Percentiles rank a stretch among this genome's conserved stretches.
These are phyloP conservation scores for Elgaria multicarinata DNA, from an alignment of 2,113 vertebrate species.

Conservation along the genomic window DNA sequence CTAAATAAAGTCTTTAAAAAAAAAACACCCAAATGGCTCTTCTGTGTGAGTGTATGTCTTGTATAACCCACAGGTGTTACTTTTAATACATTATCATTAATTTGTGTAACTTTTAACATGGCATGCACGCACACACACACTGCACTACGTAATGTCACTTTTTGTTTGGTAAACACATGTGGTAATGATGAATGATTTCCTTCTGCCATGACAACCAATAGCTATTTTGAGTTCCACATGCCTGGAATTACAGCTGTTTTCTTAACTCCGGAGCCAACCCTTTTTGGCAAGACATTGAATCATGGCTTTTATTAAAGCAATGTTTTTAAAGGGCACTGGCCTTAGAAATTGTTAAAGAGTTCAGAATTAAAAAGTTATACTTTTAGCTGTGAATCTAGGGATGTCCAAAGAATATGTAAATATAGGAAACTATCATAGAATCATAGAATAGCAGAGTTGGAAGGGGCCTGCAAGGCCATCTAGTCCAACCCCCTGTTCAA, in stretches of 20 bases:
- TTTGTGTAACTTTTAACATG: no score
- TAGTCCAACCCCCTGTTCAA: no score
- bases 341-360: neutral
- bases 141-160: neutral
- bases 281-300: neutral
- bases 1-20: neutral
- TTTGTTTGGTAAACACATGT: neutral
- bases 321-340: neutral
- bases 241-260: neutral
- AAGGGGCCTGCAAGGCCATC: no score
- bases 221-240: neutral
- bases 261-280: neutral
- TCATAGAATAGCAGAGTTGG: no score
- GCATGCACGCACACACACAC: no score
- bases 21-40: neutral
- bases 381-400: neutral
- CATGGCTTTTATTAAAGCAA: neutral
- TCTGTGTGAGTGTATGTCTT: neutral
- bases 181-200: neutral
- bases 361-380: neutral
- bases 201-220: neutral
- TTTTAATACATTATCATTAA: neutral
- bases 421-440: neutral
- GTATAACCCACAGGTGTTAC: neutral
- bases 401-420: neutral